phyloP scores from a whole-genome alignment of 2,888 invertebrate species.

The Sylvicola cinctus region DNA sequence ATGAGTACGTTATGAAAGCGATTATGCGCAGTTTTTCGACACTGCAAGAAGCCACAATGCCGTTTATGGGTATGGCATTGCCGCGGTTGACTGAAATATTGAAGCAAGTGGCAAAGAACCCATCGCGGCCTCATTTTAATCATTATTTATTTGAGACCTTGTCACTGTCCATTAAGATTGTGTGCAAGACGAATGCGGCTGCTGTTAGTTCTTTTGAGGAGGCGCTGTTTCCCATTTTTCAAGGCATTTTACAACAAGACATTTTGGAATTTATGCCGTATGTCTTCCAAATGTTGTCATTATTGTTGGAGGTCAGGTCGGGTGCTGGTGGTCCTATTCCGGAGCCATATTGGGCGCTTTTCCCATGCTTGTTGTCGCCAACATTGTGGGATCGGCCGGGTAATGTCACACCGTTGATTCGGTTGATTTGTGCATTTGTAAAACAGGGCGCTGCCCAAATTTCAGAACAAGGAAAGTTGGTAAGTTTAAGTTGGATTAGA shows the following conservation, averaged over 20 bases:
- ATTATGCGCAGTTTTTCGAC: constrained; percentile 76
- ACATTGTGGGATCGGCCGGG: constrained; percentile 84
- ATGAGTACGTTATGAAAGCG: constrained; percentile 97
- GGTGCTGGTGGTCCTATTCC: constrained; percentile 35
- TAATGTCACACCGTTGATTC: constrained; percentile 81
- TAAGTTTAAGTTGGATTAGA: constrained; percentile 28
- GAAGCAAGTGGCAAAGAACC: constrained; percentile 69
- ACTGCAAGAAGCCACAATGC: constrained; percentile 60
- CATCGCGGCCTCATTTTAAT: constrained; percentile 93
- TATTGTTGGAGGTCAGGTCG: constrained; percentile 60
- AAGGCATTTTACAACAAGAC: constrained; percentile 84
- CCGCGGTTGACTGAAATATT: constrained; percentile 73
- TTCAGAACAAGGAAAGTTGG: constrained; percentile 46
- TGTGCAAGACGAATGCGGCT: constrained; percentile 58
- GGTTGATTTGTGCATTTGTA: constrained; percentile 77
- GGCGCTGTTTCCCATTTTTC: constrained; percentile 85
- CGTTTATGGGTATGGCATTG: constrained; percentile 58
- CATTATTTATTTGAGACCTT: constrained; percentile 95
- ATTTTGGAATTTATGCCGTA: constrained; percentile 91
- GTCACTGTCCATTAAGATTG: constrained; percentile 73
- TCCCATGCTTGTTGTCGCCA: constrained; percentile 78
- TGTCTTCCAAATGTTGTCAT: constrained; percentile 89
- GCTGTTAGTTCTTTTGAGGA: constrained; percentile 79
- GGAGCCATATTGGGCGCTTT: constrained; percentile 69
- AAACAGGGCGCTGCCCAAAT: constrained; percentile 49